Evolutionary conservation across 2,113 vertebrate species (phyloP), one percentile per base, ranked within the genome.

Genomic region (Salvelinus alpinus): DNA sequence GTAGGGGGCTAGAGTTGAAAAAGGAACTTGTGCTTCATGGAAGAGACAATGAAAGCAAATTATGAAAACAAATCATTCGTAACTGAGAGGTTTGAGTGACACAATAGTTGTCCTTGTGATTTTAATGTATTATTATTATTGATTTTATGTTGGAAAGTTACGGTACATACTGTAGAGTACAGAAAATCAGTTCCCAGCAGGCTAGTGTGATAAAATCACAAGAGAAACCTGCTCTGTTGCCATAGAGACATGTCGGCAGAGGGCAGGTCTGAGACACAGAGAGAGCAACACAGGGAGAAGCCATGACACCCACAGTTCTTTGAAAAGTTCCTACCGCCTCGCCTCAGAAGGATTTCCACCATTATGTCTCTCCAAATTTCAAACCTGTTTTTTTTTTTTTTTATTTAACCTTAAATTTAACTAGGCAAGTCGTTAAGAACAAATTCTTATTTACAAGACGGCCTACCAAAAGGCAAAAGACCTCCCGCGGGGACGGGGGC

Each of bases 231-330:
- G 38, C 14, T 31, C n/a, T 44, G 57, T 64, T 48, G 12, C n/a
- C 16, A 44, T 73, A 47, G 34, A 73, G 12, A 29, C 38, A 16
- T 9, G 77, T 84, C 83, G 82, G 83, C 85, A 87, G 86, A 90
- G 90, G 87, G 80, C 83, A 57, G 6, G 5, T 7, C 54, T 57
- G 18, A 57, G 16, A 57, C 38, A 44, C 38, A 57, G 18, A 57
- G 54, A 57, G 8, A 20, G 54, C 5, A 7, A 20, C 14, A 20
- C 6, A 18, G 3, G 13, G 16, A 18, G 20, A 14, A 57, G 54
- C 11, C 38, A 44, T 11, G 9, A 44, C 9, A 44, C 38, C 9
- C 38, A 44, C 8, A 11, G 9, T 44, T 9, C 9, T 11, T 11
- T 44, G 38, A 57, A 57, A 18, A 57, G 54, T 57, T 5, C 14